A percentile compares a stretch with the other conserved stretches of the same genome.
phyloP scores from a whole-genome alignment of 2,113 vertebrate species.

The Catagonus wagneri region DNA sequence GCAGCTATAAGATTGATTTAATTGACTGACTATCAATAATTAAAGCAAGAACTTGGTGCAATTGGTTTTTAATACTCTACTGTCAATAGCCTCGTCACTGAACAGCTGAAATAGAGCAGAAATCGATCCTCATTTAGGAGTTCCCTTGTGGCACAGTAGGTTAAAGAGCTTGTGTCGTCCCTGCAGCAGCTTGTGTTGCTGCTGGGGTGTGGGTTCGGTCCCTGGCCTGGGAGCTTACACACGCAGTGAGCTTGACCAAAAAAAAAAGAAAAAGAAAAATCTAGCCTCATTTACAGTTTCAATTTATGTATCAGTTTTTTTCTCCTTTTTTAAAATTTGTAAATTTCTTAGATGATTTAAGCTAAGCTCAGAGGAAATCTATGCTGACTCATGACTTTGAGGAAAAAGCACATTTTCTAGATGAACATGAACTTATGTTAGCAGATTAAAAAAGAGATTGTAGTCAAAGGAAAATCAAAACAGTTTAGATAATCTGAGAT shows the following conservation, averaged over 20 bases:
- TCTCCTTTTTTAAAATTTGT: neutral
- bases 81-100: neutral
- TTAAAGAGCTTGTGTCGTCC: too few relatives aligned
- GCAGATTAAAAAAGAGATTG: constrained; percentile 10
- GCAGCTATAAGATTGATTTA: neutral
- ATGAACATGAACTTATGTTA: constrained; percentile 37
- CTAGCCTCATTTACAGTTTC: neutral
- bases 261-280: neutral
- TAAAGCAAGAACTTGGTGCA: neutral
- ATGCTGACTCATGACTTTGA: constrained; percentile 28
- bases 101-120: constrained; percentile 20
- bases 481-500: constrained; percentile 44
- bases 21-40: constrained; percentile 4
- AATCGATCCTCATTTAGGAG: neutral
- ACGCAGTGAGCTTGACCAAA: too few relatives aligned
- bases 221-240: too few relatives aligned
- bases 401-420: constrained; percentile 49
- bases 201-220: too few relatives aligned
- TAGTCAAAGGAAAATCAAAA: constrained; percentile 59
- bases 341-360: constrained; percentile 46
- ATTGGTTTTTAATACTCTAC: neutral
- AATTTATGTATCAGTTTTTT: neutral
- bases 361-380: constrained; percentile 39
- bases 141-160: too few relatives aligned
- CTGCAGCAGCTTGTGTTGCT: too few relatives aligned